Conservation (phyloP, 2,888 invertebrate genomes). For the Melangyna quadrimaculata region DNA sequence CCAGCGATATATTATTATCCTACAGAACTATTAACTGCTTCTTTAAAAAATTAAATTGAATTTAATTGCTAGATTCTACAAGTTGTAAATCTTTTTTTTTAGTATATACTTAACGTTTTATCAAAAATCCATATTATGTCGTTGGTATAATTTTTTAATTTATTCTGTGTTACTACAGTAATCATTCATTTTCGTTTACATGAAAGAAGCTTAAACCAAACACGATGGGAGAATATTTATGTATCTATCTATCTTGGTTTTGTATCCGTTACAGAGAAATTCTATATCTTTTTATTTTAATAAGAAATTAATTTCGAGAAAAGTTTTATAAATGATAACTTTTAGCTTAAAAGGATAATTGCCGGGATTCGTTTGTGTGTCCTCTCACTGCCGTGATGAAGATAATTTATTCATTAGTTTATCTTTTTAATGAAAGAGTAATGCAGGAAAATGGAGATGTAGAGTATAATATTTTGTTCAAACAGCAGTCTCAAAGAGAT, state of each 20-base stretch:
- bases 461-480: background rate
- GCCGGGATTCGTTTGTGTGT: background rate
- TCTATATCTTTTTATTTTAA: background rate
- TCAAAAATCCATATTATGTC: too few relatives aligned
- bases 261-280: background rate
- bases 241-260: background rate
- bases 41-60: too few relatives aligned
- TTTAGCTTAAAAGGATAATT: background rate
- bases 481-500: background rate
- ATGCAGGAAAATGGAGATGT: background rate
- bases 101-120: too few relatives aligned
- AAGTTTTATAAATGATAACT: background rate
- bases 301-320: background rate
- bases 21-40: too few relatives aligned
- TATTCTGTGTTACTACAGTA: too few relatives aligned
- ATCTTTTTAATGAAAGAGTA: background rate
- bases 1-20: too few relatives aligned
- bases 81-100: too few relatives aligned
- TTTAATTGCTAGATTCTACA: too few relatives aligned
- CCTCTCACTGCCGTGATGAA: background rate
- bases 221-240: background rate
- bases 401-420: slow-evolving; percentile 20
- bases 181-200: too few relatives aligned
- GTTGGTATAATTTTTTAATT: too few relatives aligned
- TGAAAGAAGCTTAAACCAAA: background rate